These are phyloP conservation scores for Caenorhabditis latens DNA, from an alignment of 1,140 invertebrate genomes.

Conservation along the genomic window DNA sequence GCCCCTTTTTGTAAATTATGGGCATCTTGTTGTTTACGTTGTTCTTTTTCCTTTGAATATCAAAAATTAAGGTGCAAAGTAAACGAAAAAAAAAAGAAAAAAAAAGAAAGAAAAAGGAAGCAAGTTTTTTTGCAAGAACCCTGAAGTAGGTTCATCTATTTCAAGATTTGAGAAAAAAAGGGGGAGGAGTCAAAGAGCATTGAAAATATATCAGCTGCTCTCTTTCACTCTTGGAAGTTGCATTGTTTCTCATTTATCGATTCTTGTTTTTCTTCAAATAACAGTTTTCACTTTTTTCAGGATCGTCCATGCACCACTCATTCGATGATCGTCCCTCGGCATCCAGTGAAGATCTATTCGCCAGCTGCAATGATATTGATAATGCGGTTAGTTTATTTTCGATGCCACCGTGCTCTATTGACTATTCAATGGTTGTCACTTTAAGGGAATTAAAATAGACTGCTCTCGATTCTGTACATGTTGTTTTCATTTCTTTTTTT, in stretches of 20 bases:
- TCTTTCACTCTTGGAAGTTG: background rate
- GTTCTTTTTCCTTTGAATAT: background rate
- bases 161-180: background rate
- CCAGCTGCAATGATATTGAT: conserved; percentile 48
- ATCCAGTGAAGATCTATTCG: conserved; percentile 50
- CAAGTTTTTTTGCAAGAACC: background rate
- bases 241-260: background rate
- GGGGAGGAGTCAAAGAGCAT: background rate
- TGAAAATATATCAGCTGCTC: background rate
- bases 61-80: background rate
- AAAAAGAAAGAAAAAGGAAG: conserved; percentile 2
- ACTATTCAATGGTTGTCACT: background rate
- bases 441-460: too few species aligned
- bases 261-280: background rate
- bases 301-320: conserved; percentile 39
- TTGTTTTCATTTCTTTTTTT: background rate
- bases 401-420: too few species aligned
- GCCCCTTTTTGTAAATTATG: too few species aligned
- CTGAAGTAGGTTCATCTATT: background rate
- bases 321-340: conserved; percentile 31
- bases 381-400: conserved; percentile 8
- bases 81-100: background rate
- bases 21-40: background rate
- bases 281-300: background rate
- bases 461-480: background rate